phyloP scores from a whole-genome alignment of 1,140 invertebrate species.

The Campodea augens region DNA sequence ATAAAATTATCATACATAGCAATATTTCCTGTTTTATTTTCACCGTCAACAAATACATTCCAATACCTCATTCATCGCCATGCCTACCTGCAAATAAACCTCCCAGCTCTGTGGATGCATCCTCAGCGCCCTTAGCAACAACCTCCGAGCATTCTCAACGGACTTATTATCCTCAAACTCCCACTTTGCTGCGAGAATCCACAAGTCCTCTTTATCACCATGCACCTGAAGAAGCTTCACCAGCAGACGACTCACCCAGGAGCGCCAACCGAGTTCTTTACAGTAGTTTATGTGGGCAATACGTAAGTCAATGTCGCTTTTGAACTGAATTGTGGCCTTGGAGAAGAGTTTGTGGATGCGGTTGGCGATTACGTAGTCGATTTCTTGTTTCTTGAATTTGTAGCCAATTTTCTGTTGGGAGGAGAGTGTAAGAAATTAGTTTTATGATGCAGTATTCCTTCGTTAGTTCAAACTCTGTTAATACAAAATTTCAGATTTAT shows the following conservation, averaged over 20 bases:
- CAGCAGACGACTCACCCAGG: conserved; percentile 27
- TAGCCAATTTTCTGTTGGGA: conserved; percentile 35
- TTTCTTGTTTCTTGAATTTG: conserved; percentile 37
- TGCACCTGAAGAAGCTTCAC: conserved; percentile 40
- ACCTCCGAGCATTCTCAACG: conserved; percentile 38
- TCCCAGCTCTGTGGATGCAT: conserved; percentile 39
- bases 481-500: no score
- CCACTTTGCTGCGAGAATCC: conserved; percentile 49
- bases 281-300: conserved; percentile 51
- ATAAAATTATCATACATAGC: no score
- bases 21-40: no score
- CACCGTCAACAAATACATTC: no score
- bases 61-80: conserved; percentile 3
- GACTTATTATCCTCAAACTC: conserved; percentile 47
- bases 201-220: conserved; percentile 47
- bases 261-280: conserved; percentile 30
- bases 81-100: conserved; percentile 35
- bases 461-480: no score
- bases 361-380: conserved; percentile 41
- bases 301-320: conserved; percentile 46
- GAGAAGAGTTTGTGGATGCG: conserved; percentile 43
- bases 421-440: no score
- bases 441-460: no score
- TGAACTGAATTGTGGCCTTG: conserved; percentile 35
- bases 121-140: conserved; percentile 43